phyloP scores from a whole-genome alignment of 2,113 vertebrate species.

The Pampusana beccarii region DNA sequence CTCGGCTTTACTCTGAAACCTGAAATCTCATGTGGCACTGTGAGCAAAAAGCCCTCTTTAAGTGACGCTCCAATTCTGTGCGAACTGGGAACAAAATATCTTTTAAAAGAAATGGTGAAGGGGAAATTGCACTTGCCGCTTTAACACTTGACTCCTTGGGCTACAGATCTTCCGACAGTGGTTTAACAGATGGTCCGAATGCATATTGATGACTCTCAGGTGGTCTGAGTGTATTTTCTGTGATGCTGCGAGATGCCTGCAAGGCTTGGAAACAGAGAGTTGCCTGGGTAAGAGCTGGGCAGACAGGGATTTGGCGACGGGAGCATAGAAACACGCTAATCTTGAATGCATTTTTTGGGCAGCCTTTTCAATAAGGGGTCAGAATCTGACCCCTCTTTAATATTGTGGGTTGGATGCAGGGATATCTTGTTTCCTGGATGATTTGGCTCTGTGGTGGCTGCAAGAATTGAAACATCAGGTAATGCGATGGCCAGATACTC shows the following conservation, averaged over 20 bases:
- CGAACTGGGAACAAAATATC: not conserved
- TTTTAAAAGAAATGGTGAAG: not conserved
- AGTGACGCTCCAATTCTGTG: not conserved
- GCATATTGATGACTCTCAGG: not conserved
- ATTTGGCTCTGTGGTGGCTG: too few relatives aligned
- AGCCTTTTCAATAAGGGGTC: not conserved
- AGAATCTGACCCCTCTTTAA: not conserved
- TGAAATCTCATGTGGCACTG: not conserved
- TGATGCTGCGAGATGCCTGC: not conserved
- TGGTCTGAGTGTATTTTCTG: not conserved
- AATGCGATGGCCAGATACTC: not conserved
- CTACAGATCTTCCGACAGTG: not conserved
- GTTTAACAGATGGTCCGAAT: not conserved
- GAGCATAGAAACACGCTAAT: not conserved
- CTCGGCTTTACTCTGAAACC: not conserved
- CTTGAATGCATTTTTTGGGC: accelerated
- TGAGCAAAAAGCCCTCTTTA: not conserved
- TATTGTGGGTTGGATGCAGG: not conserved
- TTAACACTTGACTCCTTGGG: not conserved
- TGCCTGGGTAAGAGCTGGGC: not conserved
- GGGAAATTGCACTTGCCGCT: not conserved
- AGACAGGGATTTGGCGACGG: not conserved
- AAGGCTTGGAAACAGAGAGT: not conserved
- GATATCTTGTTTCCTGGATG: not conserved
- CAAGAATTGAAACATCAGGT: not conserved